A percentile compares a stretch with the other conserved stretches of the same genome.
These are phyloP conservation scores for Bucco capensis DNA, from an alignment of 2,113 vertebrate species.

Conservation along the genomic window DNA sequence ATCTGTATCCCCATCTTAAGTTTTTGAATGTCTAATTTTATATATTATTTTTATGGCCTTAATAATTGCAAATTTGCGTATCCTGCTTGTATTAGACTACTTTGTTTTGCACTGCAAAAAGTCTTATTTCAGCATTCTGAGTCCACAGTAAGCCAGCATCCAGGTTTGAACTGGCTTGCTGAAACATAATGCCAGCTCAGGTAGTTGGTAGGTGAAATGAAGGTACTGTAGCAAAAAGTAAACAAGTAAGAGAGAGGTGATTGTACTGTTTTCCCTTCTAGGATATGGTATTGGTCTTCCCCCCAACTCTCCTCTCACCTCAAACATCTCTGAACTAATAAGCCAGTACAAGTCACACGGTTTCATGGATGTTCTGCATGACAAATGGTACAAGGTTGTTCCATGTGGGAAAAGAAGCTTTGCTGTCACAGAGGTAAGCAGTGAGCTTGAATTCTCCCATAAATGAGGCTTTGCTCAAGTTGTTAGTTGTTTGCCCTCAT, in stretches of 20 bases:
- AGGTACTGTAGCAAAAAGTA: not conserved
- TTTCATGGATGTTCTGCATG: slow-evolving; percentile 96
- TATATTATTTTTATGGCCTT: not conserved
- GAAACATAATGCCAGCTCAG: not conserved
- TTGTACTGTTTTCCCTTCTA: slow-evolving; percentile 58
- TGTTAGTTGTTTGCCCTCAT: not conserved
- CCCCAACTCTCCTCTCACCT: slow-evolving; percentile 91
- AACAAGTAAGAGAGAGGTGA: not conserved
- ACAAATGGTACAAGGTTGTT: slow-evolving; percentile 99
- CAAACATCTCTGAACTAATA: slow-evolving; percentile 94
- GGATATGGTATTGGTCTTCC: slow-evolving; percentile 97
- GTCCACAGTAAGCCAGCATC: not conserved
- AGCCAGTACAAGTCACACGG: slow-evolving; percentile 98
- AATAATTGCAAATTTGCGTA: not conserved
- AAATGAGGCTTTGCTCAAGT: not conserved
- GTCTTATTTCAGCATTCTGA: not conserved
- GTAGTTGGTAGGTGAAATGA: not conserved
- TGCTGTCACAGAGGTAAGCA: slow-evolving; percentile 89
- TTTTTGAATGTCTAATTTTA: not conserved
- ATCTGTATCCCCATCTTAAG: not conserved
- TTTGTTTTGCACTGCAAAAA: not conserved
- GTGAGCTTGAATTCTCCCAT: not conserved
- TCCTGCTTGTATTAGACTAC: not conserved
- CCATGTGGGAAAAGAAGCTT: slow-evolving; percentile 97
- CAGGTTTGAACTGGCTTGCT: not conserved